Conservation (phyloP, 64 coral and sea anemone genomes). For the Orbicella faveolata region DNA sequence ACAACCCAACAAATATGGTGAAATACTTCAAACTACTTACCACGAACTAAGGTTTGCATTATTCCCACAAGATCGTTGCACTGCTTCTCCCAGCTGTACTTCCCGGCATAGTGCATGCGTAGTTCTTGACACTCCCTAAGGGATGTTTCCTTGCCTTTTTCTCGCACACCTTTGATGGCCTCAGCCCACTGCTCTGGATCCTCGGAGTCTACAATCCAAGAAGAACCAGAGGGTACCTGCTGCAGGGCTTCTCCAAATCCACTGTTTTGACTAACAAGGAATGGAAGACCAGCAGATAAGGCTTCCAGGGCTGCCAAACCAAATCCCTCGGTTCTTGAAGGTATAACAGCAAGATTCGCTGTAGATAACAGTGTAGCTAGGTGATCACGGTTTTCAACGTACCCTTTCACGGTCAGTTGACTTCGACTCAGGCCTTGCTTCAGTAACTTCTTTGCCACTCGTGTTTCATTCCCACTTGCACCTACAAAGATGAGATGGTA, state of each 20-base stretch:
- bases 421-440: neutral
- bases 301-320: neutral
- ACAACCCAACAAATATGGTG: no score
- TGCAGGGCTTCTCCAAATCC: neutral
- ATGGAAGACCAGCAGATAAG: neutral
- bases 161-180: neutral
- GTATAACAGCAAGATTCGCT: neutral
- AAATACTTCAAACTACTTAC: neutral
- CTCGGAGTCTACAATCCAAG: neutral
- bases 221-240: no score
- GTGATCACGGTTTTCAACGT: neutral
- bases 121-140: neutral
- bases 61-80: neutral
- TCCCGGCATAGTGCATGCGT: neutral
- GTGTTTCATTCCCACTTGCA: neutral
- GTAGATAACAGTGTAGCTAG: neutral
- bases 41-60: neutral
- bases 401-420: neutral
- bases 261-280: slow-evolving; percentile 11
- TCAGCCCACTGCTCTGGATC: neutral
- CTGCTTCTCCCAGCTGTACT: neutral
- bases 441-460: neutral
- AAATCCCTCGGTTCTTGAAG: neutral
- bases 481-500: slow-evolving; percentile 1
- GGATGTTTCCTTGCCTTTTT: neutral